Conservation (phyloP, 92 coral and sea anemone genomes). For the Porites cylindrica region DNA sequence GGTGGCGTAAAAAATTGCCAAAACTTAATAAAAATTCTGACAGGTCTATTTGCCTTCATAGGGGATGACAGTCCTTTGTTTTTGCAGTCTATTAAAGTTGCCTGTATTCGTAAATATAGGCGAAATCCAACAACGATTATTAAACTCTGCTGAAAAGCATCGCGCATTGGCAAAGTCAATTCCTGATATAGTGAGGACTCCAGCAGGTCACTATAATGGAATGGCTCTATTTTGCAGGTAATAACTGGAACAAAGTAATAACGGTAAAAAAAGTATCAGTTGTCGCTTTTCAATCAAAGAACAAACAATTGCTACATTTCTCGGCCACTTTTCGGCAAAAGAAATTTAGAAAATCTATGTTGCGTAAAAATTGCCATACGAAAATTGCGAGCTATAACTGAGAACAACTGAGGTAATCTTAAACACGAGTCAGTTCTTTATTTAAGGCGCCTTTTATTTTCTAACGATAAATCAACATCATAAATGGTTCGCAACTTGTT, state of each 20-base stretch:
- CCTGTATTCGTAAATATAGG: neutral
- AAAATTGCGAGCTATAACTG: too few relatives aligned
- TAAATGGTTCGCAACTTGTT: too few relatives aligned
- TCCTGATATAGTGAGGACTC: neutral
- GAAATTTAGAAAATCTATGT: too few relatives aligned
- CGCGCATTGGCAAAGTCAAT: neutral
- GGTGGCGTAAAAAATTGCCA: neutral
- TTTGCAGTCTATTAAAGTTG: neutral
- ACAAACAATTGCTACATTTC: neutral
- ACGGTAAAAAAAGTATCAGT: neutral
- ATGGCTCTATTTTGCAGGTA: conserved; percentile 23
- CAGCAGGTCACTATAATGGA: neutral
- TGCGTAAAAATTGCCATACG: too few relatives aligned
- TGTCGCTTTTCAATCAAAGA: neutral
- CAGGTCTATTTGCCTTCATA: conserved; percentile 1
- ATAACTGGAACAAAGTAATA: neutral
- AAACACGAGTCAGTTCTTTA: too few relatives aligned
- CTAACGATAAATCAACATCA: too few relatives aligned
- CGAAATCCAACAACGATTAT: neutral
- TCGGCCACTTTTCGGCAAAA: neutral
- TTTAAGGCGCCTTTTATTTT: too few relatives aligned
- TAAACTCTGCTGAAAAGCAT: neutral
- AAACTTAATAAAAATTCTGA: conserved; percentile 27
- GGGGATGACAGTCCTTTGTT: neutral
- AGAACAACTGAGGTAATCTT: too few relatives aligned